Conservation (phyloP, 2,888 invertebrate species). For the Temnothorax ravouxi region DNA sequence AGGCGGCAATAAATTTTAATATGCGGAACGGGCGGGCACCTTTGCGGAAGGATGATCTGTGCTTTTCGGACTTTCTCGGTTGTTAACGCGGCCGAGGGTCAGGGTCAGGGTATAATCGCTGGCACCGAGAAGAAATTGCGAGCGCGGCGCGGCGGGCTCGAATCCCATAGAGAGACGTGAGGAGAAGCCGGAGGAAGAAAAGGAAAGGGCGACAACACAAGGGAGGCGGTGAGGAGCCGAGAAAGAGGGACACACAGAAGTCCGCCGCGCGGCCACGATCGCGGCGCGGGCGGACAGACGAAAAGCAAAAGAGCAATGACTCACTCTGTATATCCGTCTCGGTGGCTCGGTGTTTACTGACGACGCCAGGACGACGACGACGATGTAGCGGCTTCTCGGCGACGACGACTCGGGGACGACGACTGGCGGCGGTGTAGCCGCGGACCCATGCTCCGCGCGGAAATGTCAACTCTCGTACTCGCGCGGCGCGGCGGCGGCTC, state of each 20-base stretch:
- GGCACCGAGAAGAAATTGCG: conserved; percentile 5
- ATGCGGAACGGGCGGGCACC: too few relatives aligned
- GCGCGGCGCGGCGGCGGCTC: conserved; percentile 39
- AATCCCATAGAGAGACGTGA: not conserved
- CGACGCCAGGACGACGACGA: conserved; percentile 61
- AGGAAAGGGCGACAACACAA: not conserved
- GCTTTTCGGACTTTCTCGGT: not conserved
- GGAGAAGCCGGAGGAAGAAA: too few relatives aligned
- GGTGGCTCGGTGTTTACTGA: conserved; percentile 67
- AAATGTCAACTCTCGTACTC: conserved; percentile 72
- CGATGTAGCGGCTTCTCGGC: conserved; percentile 45
- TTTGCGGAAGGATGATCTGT: not conserved
- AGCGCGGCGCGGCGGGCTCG: too few relatives aligned
- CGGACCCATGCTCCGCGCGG: conserved; percentile 67
- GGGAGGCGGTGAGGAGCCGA: too few relatives aligned
- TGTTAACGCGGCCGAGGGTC: not conserved
- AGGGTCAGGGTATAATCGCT: not conserved
- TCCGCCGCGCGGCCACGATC: too few relatives aligned
- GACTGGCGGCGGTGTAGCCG: conserved; percentile 62
- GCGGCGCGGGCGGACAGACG: conserved; percentile 25
- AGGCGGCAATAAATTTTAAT: not conserved
- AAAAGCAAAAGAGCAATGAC: conserved; percentile 61
- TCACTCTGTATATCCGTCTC: conserved; percentile 69
- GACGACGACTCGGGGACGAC: conserved; percentile 39
- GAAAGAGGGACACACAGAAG: not conserved